Conservation (phyloP, 2,113 vertebrate genomes). For the Rattus rattus region DNA sequence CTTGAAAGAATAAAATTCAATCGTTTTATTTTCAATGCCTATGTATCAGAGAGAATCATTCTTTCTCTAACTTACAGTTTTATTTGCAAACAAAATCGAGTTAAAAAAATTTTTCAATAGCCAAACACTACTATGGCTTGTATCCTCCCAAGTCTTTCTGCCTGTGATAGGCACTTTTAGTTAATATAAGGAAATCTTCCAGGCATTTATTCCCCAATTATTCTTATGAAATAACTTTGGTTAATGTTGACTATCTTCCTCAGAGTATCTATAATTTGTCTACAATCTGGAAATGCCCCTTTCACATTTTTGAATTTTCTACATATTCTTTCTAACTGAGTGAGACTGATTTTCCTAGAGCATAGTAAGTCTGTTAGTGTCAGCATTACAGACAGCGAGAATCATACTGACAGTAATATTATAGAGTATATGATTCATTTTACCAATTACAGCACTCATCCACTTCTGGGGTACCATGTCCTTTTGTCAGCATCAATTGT, state of each 20-base stretch:
- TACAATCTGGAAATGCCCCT: neutral
- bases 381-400: neutral
- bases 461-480: neutral
- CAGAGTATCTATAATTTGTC: neutral
- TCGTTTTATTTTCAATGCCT: neutral
- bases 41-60: slow-evolving; percentile 11
- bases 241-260: slow-evolving; percentile 26
- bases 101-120: neutral
- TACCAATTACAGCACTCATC: slow-evolving; percentile 15
- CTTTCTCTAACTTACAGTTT: neutral
- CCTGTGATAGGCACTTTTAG: neutral
- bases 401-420: slow-evolving; percentile 20
- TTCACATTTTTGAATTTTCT: slow-evolving; percentile 21
- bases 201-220: neutral
- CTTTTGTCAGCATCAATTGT: neutral
- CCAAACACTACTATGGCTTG: neutral
- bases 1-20: neutral
- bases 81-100: neutral
- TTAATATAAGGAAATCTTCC: neutral
- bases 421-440: slow-evolving; percentile 19
- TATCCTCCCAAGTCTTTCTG: neutral
- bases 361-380: neutral
- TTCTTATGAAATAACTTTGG: slow-evolving; percentile 13
- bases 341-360: neutral
- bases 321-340: neutral